Evolutionary conservation across 2,888 invertebrate species (phyloP).

Genomic region (Apodemia mormo): DNA sequence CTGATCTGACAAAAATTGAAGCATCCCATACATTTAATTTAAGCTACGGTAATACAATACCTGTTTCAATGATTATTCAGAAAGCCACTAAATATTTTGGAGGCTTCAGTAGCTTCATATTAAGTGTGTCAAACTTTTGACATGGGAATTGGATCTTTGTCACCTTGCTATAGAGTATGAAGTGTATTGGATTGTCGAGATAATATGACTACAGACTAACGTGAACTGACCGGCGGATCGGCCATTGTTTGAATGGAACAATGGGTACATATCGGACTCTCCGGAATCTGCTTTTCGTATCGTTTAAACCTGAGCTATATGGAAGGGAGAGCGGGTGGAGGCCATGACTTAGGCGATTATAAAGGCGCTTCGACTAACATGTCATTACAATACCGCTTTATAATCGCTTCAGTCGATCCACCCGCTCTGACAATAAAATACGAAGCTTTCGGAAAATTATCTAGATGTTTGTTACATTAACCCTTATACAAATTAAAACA

Average conservation of each 20-base stretch:
- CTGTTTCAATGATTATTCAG: constrained; percentile 28
- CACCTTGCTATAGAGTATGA: neutral
- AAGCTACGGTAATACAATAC: constrained; percentile 26
- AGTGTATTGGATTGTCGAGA: constrained; percentile 5
- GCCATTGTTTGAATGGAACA: constrained; percentile 60
- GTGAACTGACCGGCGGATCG: constrained; percentile 36
- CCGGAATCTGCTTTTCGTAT: constrained; percentile 62
- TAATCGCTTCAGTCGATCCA: neutral
- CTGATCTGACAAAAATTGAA: neutral
- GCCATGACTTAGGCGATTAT: constrained; percentile 20
- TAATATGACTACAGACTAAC: constrained; percentile 25
- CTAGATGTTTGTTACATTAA: neutral
- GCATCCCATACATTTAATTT: constrained; percentile 24
- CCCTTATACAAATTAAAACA: neutral
- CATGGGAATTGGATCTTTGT: constrained; percentile 11
- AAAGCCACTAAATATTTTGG: constrained; percentile 26
- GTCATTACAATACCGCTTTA: neutral
- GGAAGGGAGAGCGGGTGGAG: constrained; percentile 19
- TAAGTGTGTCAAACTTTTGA: constrained; percentile 1
- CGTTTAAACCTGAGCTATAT: constrained; percentile 39
- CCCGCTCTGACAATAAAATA: neutral
- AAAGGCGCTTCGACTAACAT: neutral
- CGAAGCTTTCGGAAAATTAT: neutral
- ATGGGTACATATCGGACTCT: constrained; percentile 50
- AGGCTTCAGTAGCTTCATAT: neutral